Percentiles rank a stretch among this genome's conserved stretches.
Evolutionary conservation across 2,888 invertebrate genomes (phyloP).

Genomic region (Macrophya annulata): DNA sequence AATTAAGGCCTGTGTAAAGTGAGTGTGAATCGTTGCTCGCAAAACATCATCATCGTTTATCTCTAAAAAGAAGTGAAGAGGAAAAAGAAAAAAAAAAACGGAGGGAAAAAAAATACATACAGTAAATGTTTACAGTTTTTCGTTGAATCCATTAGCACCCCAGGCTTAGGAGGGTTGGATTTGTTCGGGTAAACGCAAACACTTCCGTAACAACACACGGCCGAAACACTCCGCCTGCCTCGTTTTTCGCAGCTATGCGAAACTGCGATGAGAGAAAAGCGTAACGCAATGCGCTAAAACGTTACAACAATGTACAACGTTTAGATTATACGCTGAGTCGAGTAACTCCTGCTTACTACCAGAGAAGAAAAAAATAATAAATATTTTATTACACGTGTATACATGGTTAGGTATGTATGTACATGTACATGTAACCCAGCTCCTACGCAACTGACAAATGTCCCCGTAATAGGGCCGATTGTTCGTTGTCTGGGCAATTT

Average conservation of each 20-base stretch:
- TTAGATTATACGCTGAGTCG: neutral
- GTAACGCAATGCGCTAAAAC: slow-evolving; percentile 30
- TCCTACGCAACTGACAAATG: slow-evolving; percentile 71
- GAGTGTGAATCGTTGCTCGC: neutral
- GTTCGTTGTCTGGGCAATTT: slow-evolving; percentile 79
- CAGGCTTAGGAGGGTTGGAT: slow-evolving; percentile 52
- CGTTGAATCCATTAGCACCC: slow-evolving; percentile 53
- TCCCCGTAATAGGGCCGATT: slow-evolving; percentile 78
- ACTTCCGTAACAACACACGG: slow-evolving; percentile 46
- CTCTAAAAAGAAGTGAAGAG: neutral
- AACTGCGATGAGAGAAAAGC: slow-evolving; percentile 62
- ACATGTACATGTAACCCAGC: slow-evolving; percentile 58
- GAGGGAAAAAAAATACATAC: slow-evolving; percentile 20
- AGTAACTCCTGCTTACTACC: neutral
- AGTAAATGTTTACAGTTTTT: slow-evolving; percentile 51
- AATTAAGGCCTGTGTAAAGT: neutral
- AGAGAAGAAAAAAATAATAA: neutral
- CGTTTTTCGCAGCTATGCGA: slow-evolving; percentile 49
- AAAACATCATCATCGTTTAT: slow-evolving; percentile 36
- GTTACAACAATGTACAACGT: neutral
- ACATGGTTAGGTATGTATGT: neutral
- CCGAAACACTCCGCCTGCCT: neutral
- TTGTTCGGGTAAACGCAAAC: slow-evolving; percentile 58
- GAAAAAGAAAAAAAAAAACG: neutral
- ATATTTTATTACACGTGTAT: slow-evolving; percentile 14